Conservation (phyloP, 2,888 invertebrate species). For the Limnephilus lunatus region DNA sequence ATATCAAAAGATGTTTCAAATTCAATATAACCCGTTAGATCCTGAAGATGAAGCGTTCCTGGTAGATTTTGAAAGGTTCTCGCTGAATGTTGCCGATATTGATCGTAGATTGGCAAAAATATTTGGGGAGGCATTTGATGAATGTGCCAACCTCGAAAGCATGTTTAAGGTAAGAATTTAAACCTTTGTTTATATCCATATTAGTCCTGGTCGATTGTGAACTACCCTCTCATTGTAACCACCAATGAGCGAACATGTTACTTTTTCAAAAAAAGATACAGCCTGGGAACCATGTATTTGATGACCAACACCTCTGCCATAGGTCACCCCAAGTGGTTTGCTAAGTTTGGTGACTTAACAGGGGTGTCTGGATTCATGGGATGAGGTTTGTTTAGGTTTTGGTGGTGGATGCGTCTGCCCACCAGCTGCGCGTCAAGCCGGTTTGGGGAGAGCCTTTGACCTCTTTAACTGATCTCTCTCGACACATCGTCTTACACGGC, state of each 20-base stretch:
- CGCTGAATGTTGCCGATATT: conserved; percentile 81
- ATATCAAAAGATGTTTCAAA: conserved; percentile 71
- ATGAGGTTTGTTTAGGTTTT: no score
- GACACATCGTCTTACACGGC: no score
- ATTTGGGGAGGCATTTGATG: conserved; percentile 88
- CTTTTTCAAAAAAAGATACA: no score
- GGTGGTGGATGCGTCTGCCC: no score
- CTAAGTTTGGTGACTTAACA: no score
- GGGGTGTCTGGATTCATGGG: no score
- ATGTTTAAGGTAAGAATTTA: conserved; percentile 72
- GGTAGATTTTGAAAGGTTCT: conserved; percentile 81
- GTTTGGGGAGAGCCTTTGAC: no score
- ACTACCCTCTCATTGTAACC: not conserved
- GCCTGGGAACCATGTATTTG: no score
- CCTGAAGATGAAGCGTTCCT: conserved; percentile 83
- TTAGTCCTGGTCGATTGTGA: not conserved
- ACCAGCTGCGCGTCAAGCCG: no score
- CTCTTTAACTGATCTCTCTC: no score
- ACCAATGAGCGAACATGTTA: not conserved
- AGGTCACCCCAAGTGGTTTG: no score
- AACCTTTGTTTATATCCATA: not conserved
- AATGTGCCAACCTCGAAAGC: conserved; percentile 79
- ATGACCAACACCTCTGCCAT: no score
- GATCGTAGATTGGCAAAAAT: conserved; percentile 88
- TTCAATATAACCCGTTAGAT: conserved; percentile 86